Base-by-base conservation (phyloP, 2,113 vertebrate genomes). In the Oryzias curvinotus region DNA sequence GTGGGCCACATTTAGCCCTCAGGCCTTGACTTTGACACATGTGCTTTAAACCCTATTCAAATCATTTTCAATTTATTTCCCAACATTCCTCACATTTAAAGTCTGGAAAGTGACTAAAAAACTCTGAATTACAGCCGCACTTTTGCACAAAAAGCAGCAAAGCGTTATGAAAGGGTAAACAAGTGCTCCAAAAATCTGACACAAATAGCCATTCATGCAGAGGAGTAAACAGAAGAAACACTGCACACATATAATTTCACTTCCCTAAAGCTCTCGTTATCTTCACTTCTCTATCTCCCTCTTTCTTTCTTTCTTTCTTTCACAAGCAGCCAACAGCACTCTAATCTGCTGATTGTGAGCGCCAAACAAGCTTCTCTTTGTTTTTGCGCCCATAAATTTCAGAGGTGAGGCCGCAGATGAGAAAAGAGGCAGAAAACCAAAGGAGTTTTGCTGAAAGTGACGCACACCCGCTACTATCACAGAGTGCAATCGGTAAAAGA, bases 311-410 rank as follows among this genome's bases (percentile, higher is more conserved):
- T 52, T 26, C 53, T 77, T 52, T 68, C 60, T 66, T 41, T 73
- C 57, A 54, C 57, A 68, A 48, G 62, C 76, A 67, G 71, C 68
- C 79, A 78, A 42, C 81, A 53, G 43, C 70, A 63, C 87, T 83
- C 84, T 89, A 91, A 91, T 90, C 90, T 84, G 89, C 90, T 90
- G 92, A 92, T 90, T 88, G 88, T 84, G 82, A 92, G 83, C 41
- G 84, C 73, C 88, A 84, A 92, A 95, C 93, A 94, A 94, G 90
- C 91, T 85, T 79, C 78, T 88, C 92, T 94, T 94, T 95, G 92
- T 94, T 87, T 91, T 73, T 56, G 64, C 68, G 57, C 76, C 90
- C 87, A 64, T 85, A 91, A 89, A 91, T 91, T 90, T 86, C 90
- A 85, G 88, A 88, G 90, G 67, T 68, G 75, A 78, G 57, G 67